Evolutionary conservation across 1,140 invertebrate species (phyloP).

Genomic region (Achatina immaculata): DNA sequence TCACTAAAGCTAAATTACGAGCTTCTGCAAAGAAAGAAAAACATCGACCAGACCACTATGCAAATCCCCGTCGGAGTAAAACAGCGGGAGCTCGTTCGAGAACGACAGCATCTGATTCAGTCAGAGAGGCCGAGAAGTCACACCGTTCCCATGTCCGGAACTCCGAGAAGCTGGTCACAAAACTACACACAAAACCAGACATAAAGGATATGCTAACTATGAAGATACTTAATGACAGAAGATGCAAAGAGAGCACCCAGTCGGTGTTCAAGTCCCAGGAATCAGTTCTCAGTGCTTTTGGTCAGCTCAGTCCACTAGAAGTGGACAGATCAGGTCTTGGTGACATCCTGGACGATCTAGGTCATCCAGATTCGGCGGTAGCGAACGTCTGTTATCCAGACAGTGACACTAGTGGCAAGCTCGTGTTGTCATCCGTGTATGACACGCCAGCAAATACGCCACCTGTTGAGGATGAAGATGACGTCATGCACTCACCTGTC

Average conservation of each 20-base stretch:
- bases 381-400: not conserved
- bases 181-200: conserved; percentile 15
- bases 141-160: not conserved
- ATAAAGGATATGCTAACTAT: conserved; percentile 36
- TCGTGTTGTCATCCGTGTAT: conserved; percentile 15
- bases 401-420: not conserved
- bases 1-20: conserved; percentile 26
- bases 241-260: not conserved
- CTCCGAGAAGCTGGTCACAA: too few species aligned
- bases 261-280: not conserved
- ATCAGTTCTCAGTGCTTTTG: not conserved
- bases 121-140: not conserved
- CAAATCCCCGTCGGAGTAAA: not conserved
- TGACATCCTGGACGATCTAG: not conserved
- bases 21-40: conserved; percentile 20
- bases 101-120: not conserved
- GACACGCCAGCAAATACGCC: conserved; percentile 33
- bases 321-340: not conserved
- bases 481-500: not conserved
- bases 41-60: not conserved
- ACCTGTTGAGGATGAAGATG: not conserved
- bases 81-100: not conserved
- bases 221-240: conserved; percentile 31
- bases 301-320: conserved; percentile 29
- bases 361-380: not conserved